These are phyloP conservation scores for Seriola quinqueradiata DNA, from an alignment of 2,113 vertebrate genomes.

Conservation along the genomic window DNA sequence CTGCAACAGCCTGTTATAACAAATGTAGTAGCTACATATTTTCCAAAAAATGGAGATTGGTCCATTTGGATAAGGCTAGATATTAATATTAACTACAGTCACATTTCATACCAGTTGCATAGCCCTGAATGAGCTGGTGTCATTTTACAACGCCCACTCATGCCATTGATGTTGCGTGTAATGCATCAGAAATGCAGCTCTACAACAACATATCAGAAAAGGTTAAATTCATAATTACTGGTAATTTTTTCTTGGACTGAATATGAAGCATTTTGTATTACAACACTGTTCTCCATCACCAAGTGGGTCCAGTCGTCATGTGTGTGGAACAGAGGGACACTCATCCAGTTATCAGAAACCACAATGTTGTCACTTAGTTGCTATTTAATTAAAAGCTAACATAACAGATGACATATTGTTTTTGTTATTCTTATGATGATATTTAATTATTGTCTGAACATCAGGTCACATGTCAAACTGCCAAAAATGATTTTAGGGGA, in stretches of 20 bases:
- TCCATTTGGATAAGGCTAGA: too few relatives aligned
- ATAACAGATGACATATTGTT: conserved; percentile 22
- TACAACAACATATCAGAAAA: background rate
- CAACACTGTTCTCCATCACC: background rate
- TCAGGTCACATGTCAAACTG: conserved; percentile 20
- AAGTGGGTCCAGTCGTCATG: background rate
- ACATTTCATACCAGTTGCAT: too few relatives aligned
- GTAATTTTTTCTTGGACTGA: background rate
- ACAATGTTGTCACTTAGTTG: background rate
- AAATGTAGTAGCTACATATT: too few relatives aligned
- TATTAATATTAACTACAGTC: too few relatives aligned
- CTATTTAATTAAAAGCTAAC: background rate
- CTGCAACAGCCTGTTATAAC: too few relatives aligned
- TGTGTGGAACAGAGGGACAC: background rate
- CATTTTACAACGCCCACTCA: too few relatives aligned
- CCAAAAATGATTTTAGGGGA: conserved; percentile 37
- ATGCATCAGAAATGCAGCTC: background rate
- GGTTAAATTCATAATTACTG: background rate
- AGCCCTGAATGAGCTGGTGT: too few relatives aligned
- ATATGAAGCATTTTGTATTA: background rate
- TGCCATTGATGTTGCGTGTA: too few relatives aligned
- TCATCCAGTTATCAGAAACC: conserved; percentile 3
- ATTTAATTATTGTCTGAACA: conserved; percentile 27
- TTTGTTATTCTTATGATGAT: conserved; percentile 3
- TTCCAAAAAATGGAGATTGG: too few relatives aligned